Evolutionary conservation across 2,797 vertebrate species (phyloP).

Genomic region (Saxicola maurus): DNA sequence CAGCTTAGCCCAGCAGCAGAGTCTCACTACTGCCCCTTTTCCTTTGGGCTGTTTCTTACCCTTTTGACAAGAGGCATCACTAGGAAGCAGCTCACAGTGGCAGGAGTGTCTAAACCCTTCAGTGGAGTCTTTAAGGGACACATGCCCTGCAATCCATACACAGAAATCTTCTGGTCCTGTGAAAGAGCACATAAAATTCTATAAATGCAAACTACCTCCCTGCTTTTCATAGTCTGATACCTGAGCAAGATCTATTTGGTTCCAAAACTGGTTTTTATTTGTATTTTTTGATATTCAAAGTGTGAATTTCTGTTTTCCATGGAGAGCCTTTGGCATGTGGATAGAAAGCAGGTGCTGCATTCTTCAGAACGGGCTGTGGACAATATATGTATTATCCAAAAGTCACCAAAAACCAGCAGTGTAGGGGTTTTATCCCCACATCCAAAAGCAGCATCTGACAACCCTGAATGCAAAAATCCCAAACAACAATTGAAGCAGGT

Average conservation of each 20-base stretch:
- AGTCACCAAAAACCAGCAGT: neutral
- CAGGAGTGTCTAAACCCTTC: constrained; percentile 85
- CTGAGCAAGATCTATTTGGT: neutral
- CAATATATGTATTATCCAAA: neutral
- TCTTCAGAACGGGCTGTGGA: neutral
- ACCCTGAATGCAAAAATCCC: neutral
- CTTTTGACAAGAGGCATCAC: constrained; percentile 80
- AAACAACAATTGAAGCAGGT: accelerated
- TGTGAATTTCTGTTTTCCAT: neutral
- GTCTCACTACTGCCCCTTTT: neutral
- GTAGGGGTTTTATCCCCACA: neutral
- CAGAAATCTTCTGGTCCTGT: constrained; percentile 92
- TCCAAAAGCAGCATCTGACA: neutral
- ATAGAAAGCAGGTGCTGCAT: neutral
- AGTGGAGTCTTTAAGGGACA: constrained; percentile 88
- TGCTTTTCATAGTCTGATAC: neutral
- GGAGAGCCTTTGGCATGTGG: neutral
- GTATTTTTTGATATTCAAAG: neutral
- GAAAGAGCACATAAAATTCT: neutral
- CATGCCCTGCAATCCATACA: constrained; percentile 94
- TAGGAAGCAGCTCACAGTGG: constrained; percentile 87
- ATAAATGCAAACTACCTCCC: neutral
- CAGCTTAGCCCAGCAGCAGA: neutral
- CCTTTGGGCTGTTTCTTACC: constrained; percentile 68
- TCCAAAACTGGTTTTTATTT: neutral